phyloP scores from a whole-genome alignment of 2,888 invertebrate genomes.

The Harpalus rubripes region DNA sequence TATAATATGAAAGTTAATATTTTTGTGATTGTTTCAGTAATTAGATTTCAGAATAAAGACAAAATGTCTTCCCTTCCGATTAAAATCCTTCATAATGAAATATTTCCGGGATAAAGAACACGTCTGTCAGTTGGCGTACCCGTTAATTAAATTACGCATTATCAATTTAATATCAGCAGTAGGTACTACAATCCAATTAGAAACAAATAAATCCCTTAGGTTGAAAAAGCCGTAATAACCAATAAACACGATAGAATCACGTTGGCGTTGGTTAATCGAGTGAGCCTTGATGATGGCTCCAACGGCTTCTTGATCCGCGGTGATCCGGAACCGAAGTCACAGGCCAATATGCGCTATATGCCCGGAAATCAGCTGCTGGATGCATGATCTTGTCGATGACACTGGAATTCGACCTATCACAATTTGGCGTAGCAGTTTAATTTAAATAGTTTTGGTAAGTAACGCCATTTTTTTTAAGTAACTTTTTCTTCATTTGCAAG shows the following conservation, averaged over 20 bases:
- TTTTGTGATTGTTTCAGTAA: too few relatives aligned
- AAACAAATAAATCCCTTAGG: conserved; percentile 48
- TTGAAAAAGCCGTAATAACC: conserved; percentile 48
- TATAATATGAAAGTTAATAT: too few relatives aligned
- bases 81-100: neutral
- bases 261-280: conserved; percentile 32
- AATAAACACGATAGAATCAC: conserved; percentile 51
- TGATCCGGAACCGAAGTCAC: conserved; percentile 13
- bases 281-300: conserved; percentile 45
- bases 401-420: neutral
- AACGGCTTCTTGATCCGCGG: conserved; percentile 49
- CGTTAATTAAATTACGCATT: conserved; percentile 45
- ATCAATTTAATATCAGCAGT: conserved; percentile 50
- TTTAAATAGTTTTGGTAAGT: too few relatives aligned
- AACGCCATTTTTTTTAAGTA: too few relatives aligned
- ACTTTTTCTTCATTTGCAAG: too few relatives aligned
- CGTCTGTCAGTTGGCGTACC: conserved; percentile 1
- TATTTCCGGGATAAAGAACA: neutral
- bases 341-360: conserved; percentile 27
- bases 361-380: conserved; percentile 27
- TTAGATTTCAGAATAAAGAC: neutral
- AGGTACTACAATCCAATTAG: conserved; percentile 49
- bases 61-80: neutral
- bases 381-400: neutral
- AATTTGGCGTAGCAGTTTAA: neutral